Evolutionary conservation across 2,797 vertebrate genomes (phyloP).

Genomic region (Helostoma temminkii): DNA sequence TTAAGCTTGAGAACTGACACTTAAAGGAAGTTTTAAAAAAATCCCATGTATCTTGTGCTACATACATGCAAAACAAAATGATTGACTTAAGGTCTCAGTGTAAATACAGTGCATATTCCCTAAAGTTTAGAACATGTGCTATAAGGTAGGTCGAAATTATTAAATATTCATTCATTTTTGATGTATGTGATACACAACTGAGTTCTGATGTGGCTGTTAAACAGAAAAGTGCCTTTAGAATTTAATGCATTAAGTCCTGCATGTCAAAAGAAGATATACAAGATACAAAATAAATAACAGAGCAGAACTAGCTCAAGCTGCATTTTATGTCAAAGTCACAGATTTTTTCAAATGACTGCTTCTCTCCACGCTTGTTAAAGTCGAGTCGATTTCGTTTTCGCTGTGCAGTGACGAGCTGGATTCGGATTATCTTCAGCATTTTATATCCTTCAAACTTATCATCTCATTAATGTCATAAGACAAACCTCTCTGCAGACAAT

Average conservation of each 20-base stretch:
- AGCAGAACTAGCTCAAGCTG: slow-evolving; percentile 10
- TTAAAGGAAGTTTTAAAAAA: background rate
- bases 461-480: slow-evolving; percentile 11
- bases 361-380: slow-evolving; percentile 8
- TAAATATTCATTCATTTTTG: slow-evolving; percentile 25
- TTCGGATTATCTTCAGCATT: slow-evolving; percentile 38
- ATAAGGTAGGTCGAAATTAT: slow-evolving; percentile 21
- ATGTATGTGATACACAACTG: slow-evolving; percentile 37
- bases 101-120: slow-evolving; percentile 74
- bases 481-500: slow-evolving; percentile 8
- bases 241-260: slow-evolving; percentile 46
- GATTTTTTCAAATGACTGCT: background rate
- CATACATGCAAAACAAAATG: slow-evolving; percentile 21
- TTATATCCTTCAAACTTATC: slow-evolving; percentile 14
- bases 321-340: slow-evolving; percentile 14
- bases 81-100: slow-evolving; percentile 1
- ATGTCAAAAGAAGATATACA: slow-evolving; percentile 42
- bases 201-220: slow-evolving; percentile 45
- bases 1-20: background rate
- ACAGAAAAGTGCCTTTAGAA: slow-evolving; percentile 70
- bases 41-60: background rate
- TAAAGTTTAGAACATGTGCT: slow-evolving; percentile 60
- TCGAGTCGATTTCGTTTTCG: background rate
- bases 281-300: slow-evolving; percentile 49
- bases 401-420: slow-evolving; percentile 29